phyloP scores from a whole-genome alignment of 2,797 vertebrate genomes.

The Crenichthys baileyi region DNA sequence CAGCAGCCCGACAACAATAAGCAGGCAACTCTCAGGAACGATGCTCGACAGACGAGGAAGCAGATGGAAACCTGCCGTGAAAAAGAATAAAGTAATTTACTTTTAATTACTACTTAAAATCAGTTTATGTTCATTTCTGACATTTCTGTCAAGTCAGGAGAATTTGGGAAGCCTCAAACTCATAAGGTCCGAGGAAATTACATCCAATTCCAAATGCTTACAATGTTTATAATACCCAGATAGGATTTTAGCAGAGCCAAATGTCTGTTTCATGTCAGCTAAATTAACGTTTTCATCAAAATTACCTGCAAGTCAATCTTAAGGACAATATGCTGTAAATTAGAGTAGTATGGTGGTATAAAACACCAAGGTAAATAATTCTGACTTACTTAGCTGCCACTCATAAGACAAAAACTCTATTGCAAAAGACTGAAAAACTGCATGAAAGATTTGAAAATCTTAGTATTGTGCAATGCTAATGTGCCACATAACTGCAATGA shows the following conservation, averaged over 20 bases:
- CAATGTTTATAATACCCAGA: neutral
- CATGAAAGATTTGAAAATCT: neutral
- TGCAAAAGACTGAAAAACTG: neutral
- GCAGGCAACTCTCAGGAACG: slow-evolving; percentile 97
- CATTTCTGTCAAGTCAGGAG: neutral
- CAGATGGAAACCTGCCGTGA: slow-evolving; percentile 90
- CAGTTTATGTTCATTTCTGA: neutral
- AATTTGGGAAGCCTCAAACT: neutral
- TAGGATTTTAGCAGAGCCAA: neutral
- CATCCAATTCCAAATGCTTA: neutral
- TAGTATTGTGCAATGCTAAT: neutral
- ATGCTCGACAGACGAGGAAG: slow-evolving; percentile 90
- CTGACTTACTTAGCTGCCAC: neutral
- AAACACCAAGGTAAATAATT: neutral
- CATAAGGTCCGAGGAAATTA: neutral
- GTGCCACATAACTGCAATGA: neutral
- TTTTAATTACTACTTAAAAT: neutral
- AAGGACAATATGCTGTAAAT: slow-evolving; percentile 25
- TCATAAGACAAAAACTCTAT: neutral
- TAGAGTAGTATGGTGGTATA: neutral
- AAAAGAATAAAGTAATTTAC: neutral
- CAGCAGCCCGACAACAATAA: slow-evolving; percentile 93
- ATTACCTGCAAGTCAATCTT: neutral
- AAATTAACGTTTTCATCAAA: neutral
- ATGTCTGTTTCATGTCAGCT: neutral